A percentile compares a stretch with the other conserved stretches of the same genome.
These are phyloP conservation scores for Eonycteris spelaea DNA, from an alignment of 2,113 vertebrate species.

Conservation along the genomic window DNA sequence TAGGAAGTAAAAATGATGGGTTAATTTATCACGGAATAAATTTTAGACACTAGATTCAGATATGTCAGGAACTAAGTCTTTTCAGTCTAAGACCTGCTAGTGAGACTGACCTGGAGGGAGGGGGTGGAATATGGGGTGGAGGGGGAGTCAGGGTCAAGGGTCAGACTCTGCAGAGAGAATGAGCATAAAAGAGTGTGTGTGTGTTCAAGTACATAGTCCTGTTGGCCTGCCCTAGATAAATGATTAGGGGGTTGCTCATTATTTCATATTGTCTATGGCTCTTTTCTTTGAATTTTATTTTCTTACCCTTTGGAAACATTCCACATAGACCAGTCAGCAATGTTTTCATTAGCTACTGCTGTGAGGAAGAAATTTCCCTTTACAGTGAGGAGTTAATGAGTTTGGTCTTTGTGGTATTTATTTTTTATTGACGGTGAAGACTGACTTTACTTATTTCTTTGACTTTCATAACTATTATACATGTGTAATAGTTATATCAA, in stretches of 20 bases:
- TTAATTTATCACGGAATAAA: conserved; percentile 43
- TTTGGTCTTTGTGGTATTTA: neutral
- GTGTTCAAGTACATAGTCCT: neutral
- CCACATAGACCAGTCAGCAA: neutral
- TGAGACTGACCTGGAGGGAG: neutral
- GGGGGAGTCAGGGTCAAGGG: neutral
- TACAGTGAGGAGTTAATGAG: neutral
- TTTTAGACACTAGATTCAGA: neutral
- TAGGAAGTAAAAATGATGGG: conserved; percentile 34
- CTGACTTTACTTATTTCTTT: conserved; percentile 8
- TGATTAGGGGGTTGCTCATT: neutral
- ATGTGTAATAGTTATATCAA: neutral
- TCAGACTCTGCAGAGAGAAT: conserved; percentile 13
- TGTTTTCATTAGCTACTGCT: neutral
- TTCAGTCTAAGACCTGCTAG: neutral
- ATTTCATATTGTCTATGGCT: neutral
- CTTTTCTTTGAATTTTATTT: neutral
- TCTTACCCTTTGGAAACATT: neutral
- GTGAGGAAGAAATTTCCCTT: conserved; percentile 21
- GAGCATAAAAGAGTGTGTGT: neutral
- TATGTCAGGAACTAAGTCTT: neutral
- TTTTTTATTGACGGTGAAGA: neutral
- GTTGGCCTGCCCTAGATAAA: neutral
- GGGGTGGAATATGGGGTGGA: neutral
- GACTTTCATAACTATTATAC: neutral